Percentiles rank a stretch among this genome's conserved stretches.
These are phyloP conservation scores for Centroberyx gerrardi DNA, from an alignment of 2,797 vertebrate species.

Conservation along the genomic window DNA sequence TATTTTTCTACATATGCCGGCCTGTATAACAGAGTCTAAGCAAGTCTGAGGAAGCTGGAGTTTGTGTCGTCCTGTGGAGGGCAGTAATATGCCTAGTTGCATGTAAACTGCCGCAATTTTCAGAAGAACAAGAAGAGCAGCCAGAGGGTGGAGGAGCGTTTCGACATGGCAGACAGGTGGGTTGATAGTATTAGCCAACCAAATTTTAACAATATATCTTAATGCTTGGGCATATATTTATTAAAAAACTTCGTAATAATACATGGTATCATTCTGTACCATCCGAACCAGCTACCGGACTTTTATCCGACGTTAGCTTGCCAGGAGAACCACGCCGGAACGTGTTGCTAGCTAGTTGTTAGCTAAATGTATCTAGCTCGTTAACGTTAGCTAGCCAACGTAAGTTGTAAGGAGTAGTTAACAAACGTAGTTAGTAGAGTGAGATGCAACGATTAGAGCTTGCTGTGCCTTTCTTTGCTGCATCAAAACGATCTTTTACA, in stretches of 20 bases:
- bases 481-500: accelerated
- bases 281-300: background rate
- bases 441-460: accelerated
- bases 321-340: constrained; percentile 57
- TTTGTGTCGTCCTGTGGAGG: too few relatives aligned
- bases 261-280: accelerated
- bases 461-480: accelerated
- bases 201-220: background rate
- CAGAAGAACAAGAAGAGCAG: constrained; percentile 37
- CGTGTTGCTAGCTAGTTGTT: constrained; percentile 58
- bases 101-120: too few relatives aligned
- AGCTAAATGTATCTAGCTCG: constrained; percentile 23
- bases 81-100: too few relatives aligned
- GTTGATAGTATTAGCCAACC: constrained; percentile 14
- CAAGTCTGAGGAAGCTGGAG: too few relatives aligned
- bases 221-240: accelerated
- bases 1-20: too few relatives aligned
- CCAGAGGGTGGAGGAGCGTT: constrained; percentile 46
- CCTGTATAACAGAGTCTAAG: too few relatives aligned
- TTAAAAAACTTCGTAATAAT: background rate
- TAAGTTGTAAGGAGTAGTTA: constrained; percentile 44
- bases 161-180: constrained; percentile 73
- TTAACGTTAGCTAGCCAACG: constrained; percentile 34
- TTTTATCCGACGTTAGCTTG: constrained; percentile 2
- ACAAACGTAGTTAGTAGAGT: background rate